Evolutionary conservation across 1,140 invertebrate genomes (phyloP).

Genomic region (Diuraphis noxia): DNA sequence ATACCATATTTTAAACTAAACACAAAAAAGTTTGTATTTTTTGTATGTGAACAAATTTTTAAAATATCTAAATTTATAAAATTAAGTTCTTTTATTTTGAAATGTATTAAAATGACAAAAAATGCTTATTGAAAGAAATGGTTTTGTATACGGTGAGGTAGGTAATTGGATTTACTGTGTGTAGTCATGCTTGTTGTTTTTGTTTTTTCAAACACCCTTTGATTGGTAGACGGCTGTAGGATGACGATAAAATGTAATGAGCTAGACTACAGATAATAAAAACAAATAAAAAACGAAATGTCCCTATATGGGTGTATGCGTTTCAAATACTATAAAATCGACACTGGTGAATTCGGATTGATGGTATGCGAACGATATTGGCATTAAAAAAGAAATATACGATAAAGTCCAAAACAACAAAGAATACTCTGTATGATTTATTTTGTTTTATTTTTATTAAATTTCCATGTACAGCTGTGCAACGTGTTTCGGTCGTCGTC

Average conservation of each 20-base stretch:
- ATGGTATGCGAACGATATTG: background rate
- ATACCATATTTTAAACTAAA: background rate
- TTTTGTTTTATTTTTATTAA: no score
- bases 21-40: background rate
- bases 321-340: constrained; percentile 13
- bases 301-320: background rate
- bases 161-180: constrained; percentile 28
- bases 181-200: constrained; percentile 12
- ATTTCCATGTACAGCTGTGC: no score
- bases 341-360: constrained; percentile 15
- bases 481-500: no score
- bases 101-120: background rate
- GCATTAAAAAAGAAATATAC: background rate
- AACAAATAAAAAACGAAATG: constrained; percentile 18
- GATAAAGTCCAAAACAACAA: constrained; percentile 9
- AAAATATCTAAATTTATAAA: background rate
- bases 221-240: background rate
- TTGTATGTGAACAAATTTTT: background rate
- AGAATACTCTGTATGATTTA: no score
- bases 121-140: constrained; percentile 24
- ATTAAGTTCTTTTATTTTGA: background rate
- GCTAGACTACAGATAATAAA: constrained; percentile 21
- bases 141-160: background rate
- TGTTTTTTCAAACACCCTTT: background rate
- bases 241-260: constrained; percentile 36